phyloP scores from a whole-genome alignment of 2,113 vertebrate species.

The Anoura caudifer region DNA sequence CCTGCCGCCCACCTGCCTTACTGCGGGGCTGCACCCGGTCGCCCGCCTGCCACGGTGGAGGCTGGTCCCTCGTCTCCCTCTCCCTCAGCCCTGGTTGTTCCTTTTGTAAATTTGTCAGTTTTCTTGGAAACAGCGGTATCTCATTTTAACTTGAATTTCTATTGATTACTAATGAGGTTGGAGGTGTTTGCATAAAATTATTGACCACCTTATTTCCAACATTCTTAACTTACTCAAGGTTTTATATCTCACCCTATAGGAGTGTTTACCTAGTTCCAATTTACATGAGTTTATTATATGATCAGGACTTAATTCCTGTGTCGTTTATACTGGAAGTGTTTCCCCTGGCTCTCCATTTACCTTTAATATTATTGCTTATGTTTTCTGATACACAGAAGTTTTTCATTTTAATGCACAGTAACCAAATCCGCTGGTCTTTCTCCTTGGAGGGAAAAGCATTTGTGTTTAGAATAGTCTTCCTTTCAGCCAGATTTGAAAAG shows the following conservation, averaged over 20 bases:
- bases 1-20: neutral
- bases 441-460: neutral
- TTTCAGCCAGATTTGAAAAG: neutral
- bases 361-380: neutral
- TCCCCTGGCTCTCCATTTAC: neutral
- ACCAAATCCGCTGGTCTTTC: neutral
- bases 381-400: neutral
- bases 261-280: neutral
- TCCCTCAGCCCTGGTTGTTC: neutral
- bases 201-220: neutral
- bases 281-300: neutral
- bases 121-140: neutral
- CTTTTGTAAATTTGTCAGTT: neutral
- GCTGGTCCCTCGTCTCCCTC: accelerated
- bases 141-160: neutral
- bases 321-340: neutral
- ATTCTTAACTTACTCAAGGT: neutral
- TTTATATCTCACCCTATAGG: neutral
- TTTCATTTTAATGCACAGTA: neutral
- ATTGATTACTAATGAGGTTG: neutral
- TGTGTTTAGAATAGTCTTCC: neutral
- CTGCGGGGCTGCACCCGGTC: too few species aligned
- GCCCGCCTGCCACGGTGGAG: accelerated
- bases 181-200: neutral
- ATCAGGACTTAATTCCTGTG: neutral